Conservation (phyloP, 2,797 vertebrate genomes). For the Myotis daubentonii region DNA sequence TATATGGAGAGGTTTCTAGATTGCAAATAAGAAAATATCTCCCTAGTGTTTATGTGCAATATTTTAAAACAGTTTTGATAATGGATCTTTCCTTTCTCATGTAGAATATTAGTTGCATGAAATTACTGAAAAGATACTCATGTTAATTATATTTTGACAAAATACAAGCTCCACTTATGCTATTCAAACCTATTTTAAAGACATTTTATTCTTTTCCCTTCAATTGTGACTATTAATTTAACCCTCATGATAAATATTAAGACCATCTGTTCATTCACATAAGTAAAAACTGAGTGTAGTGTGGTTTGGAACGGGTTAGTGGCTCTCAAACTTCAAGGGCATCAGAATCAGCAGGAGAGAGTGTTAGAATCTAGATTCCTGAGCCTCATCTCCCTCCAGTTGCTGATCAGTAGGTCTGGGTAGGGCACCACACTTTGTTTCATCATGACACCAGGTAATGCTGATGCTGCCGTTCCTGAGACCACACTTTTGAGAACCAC, state of each 20-base stretch:
- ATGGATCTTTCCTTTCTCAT: background rate
- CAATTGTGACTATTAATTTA: background rate
- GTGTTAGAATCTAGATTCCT: background rate
- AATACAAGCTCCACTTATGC: background rate
- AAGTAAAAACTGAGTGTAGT: background rate
- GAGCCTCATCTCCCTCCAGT: background rate
- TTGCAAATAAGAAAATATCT: constrained; percentile 39
- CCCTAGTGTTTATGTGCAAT: background rate
- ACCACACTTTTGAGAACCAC: background rate
- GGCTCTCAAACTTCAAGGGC: background rate
- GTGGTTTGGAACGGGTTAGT: background rate
- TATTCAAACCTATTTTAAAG: background rate
- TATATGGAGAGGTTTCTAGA: background rate
- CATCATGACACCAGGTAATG: background rate
- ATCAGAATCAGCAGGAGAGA: background rate
- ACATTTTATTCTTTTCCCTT: background rate
- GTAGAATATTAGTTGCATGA: constrained; percentile 4
- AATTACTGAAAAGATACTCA: constrained; percentile 14
- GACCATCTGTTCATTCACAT: background rate
- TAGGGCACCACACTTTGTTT: background rate
- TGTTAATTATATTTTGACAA: constrained; percentile 27
- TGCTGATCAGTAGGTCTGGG: background rate
- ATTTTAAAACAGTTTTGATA: background rate
- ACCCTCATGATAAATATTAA: constrained; percentile 2
- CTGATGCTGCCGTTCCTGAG: background rate